These are phyloP conservation scores for Oppia nitens DNA, from an alignment of 1,140 invertebrate genomes.

Conservation along the genomic window DNA sequence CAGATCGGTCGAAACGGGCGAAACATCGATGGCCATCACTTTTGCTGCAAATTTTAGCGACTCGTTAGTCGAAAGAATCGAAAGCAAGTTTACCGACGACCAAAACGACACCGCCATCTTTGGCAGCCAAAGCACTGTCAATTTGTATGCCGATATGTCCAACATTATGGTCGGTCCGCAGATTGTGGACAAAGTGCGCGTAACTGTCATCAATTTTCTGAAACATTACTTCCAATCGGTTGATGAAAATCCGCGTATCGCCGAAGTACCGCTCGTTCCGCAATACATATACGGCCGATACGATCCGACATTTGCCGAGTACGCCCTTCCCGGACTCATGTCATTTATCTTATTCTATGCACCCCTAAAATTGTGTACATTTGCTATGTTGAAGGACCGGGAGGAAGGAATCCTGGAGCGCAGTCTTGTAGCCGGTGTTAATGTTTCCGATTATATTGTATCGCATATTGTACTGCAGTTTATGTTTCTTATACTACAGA, in stretches of 20 bases:
- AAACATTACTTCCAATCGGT: conserved; percentile 13
- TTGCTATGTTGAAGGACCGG: no score
- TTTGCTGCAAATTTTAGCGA: conserved; percentile 9
- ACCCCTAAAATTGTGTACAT: background rate
- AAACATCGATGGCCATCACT: conserved; percentile 7
- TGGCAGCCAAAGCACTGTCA: conserved; percentile 21
- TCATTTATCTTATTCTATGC: background rate
- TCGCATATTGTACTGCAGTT: no score
- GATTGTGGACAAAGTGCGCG: conserved; percentile 15
- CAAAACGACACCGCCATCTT: no score
- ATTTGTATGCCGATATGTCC: conserved; percentile 25
- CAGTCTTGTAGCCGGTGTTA: no score
- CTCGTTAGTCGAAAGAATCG: conserved; percentile 4
- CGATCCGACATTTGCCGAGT: conserved; percentile 70
- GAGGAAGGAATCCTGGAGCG: no score
- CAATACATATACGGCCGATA: conserved; percentile 69
- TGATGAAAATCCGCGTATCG: conserved; percentile 3
- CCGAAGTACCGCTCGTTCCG: conserved; percentile 36
- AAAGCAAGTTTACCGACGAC: background rate
- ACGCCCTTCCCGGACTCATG: conserved; percentile 3
- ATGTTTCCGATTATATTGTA: no score
- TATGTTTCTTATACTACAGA: no score
- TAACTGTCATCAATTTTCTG: conserved; percentile 19
- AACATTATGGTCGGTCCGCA: conserved; percentile 7
- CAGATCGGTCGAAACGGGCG: conserved; percentile 4